Conservation (phyloP, 2,888 invertebrate genomes). For the Meandrusa payeni region DNA sequence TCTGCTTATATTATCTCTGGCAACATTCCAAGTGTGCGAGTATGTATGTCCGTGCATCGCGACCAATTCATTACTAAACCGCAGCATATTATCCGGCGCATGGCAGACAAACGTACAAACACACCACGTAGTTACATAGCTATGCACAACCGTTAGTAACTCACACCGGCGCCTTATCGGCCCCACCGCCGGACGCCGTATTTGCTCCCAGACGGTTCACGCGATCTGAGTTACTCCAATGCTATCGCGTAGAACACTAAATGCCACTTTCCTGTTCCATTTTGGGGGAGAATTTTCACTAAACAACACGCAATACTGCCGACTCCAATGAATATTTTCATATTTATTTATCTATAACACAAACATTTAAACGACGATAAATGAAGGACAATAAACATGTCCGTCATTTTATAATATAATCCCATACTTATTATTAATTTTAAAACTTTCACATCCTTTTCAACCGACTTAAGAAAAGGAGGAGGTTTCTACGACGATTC, state of each 20-base stretch:
- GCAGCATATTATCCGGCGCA: no score
- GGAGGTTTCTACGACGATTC: no score
- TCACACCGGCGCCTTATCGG: slow-evolving; percentile 24
- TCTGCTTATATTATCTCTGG: no score
- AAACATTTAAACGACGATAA: background rate
- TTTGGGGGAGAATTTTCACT: slow-evolving; percentile 7
- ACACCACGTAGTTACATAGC: slow-evolving; percentile 1
- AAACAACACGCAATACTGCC: background rate
- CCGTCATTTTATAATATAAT: no score
- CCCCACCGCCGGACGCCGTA: slow-evolving; percentile 16
- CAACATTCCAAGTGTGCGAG: slow-evolving; percentile 11
- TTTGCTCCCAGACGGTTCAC: slow-evolving; percentile 21
- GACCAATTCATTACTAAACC: no score
- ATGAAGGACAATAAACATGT: no score
- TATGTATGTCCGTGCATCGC: no score
- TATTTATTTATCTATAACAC: no score
- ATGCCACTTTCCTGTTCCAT: slow-evolving; percentile 19
- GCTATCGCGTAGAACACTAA: slow-evolving; percentile 16
- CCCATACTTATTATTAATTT: no score
- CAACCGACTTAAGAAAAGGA: no score
- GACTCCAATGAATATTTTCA: background rate
- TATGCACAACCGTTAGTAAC: slow-evolving; percentile 12
- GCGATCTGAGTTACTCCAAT: slow-evolving; percentile 17
- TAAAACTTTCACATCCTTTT: no score
- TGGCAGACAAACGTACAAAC: no score